phyloP scores from a whole-genome alignment of 2,113 vertebrate genomes.

The Ageneiosus marmoratus region DNA sequence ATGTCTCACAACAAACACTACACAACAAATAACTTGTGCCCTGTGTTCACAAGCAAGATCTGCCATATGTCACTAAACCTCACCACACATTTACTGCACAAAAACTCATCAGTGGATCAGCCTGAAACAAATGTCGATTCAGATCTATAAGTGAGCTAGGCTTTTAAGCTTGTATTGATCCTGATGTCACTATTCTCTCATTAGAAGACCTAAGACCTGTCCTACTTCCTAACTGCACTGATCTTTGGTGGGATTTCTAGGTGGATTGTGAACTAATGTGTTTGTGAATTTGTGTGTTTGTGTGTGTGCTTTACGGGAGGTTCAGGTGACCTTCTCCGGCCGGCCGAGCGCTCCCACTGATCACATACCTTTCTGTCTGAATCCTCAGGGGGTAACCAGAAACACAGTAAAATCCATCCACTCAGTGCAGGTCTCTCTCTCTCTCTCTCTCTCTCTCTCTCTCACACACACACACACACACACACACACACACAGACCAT shows the following conservation, averaged over 20 bases:
- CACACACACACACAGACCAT: conserved; percentile 3
- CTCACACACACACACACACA: conserved; percentile 4
- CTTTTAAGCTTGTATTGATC: neutral
- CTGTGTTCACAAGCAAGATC: too few species aligned
- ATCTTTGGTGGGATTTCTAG: neutral
- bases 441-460: too few species aligned
- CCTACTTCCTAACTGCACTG: neutral
- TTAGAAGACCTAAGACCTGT: neutral
- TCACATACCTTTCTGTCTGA: conserved; percentile 29
- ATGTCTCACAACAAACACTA: neutral
- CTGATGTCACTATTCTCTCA: neutral
- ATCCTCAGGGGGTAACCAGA: conserved; percentile 15
- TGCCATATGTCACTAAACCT: neutral
- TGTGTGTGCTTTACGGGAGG: conserved; percentile 11
- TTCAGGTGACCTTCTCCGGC: conserved; percentile 18
- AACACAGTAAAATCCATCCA: conserved; percentile 38
- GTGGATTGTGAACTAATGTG: neutral
- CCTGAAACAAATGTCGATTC: neutral
- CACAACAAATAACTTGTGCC: neutral
- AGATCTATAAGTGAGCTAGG: neutral
- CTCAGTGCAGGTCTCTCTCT: neutral
- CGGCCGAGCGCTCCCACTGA: conserved; percentile 10
- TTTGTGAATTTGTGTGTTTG: neutral
- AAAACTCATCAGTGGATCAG: neutral
- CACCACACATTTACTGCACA: neutral